Conservation (phyloP, 2,113 vertebrate genomes). For the Rhodinocichla rosea region DNA sequence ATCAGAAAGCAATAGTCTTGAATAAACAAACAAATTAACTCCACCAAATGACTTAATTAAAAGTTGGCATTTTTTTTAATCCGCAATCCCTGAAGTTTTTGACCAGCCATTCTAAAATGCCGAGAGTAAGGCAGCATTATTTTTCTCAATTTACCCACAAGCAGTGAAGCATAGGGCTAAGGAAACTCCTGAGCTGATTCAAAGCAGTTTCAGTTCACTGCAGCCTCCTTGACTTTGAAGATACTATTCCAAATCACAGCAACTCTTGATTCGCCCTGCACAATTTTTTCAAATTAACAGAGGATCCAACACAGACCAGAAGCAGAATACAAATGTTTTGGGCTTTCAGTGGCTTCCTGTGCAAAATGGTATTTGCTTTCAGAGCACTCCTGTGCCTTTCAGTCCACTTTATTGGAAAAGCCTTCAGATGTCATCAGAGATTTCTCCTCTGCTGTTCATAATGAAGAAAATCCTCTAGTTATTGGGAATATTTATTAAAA, state of each 20-base stretch:
- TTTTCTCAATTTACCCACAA: neutral
- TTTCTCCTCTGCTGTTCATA: slow-evolving; percentile 31
- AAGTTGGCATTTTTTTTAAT: neutral
- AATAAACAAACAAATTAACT: neutral
- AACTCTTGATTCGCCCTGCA: neutral
- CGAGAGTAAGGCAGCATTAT: neutral
- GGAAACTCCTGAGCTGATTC: neutral
- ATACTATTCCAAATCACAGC: neutral
- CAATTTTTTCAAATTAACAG: neutral
- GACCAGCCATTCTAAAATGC: neutral
- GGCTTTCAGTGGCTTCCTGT: neutral
- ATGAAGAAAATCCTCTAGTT: slow-evolving; percentile 47
- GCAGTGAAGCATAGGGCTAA: neutral
- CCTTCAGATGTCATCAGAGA: slow-evolving; percentile 41
- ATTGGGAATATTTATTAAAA: slow-evolving; percentile 55
- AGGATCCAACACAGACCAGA: neutral
- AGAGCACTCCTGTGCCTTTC: slow-evolving; percentile 1
- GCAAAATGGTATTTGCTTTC: slow-evolving; percentile 28
- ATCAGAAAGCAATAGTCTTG: neutral
- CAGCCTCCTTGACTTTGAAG: slow-evolving; percentile 19
- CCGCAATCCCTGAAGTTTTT: neutral
- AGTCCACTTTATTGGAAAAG: slow-evolving; percentile 40
- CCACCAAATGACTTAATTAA: neutral
- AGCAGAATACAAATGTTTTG: slow-evolving; percentile 22
- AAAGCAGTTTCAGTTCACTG: neutral